Evolutionary conservation across 2,113 vertebrate genomes (phyloP).

Genomic region (Octodon degus): DNA sequence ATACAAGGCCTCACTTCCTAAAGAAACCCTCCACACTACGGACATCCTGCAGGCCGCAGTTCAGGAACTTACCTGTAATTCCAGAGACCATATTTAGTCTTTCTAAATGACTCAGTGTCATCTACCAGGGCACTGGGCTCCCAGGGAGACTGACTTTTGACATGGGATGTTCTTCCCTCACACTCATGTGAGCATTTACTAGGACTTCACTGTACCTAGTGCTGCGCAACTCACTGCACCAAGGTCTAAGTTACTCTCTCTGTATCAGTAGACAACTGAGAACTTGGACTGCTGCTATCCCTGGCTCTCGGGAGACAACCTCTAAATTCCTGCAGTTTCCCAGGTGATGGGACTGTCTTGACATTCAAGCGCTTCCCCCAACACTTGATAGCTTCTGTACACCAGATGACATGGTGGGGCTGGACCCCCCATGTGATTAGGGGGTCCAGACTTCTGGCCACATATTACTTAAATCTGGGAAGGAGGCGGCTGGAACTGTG

Average conservation of each 20-base stretch:
- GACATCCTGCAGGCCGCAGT: neutral
- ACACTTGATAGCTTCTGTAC: neutral
- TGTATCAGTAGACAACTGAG: neutral
- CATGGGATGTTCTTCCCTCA: neutral
- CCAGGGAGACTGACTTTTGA: neutral
- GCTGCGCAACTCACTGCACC: neutral
- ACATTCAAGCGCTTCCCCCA: neutral
- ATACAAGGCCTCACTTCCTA: constrained; percentile 12
- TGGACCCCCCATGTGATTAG: neutral
- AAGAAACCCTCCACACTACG: neutral
- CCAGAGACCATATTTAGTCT: neutral
- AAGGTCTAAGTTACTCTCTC: neutral
- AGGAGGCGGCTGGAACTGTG: neutral
- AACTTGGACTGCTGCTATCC: neutral
- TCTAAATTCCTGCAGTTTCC: neutral
- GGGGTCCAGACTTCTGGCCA: neutral
- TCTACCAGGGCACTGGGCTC: neutral
- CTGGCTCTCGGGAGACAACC: neutral
- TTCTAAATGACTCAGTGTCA: constrained; percentile 1
- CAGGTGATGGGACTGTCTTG: neutral
- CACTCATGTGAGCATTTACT: neutral
- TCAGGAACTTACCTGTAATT: constrained; percentile 35
- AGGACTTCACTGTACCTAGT: neutral
- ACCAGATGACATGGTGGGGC: neutral
- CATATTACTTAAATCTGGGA: neutral